Evolutionary conservation across 2,888 invertebrate species (phyloP).

Genomic region (Drosophila villosipedis): DNA sequence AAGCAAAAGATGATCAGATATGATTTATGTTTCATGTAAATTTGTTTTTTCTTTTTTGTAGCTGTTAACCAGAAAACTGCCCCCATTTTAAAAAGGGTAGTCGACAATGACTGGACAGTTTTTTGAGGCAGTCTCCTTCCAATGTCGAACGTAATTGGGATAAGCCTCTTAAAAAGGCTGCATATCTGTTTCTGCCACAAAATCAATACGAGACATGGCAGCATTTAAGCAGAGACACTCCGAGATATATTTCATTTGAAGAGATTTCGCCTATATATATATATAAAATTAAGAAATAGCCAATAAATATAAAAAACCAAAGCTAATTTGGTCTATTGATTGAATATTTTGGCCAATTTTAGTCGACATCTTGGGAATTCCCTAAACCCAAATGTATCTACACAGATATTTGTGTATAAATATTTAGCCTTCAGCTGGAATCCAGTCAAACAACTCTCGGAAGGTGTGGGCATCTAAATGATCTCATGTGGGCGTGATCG

Average conservation of each 20-base stretch:
- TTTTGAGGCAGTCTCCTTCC: not conserved
- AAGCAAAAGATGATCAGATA: not conserved
- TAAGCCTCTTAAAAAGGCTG: slow-evolving; percentile 52
- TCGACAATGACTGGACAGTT: slow-evolving; percentile 30
- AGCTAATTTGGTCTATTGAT: not conserved
- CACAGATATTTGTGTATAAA: not conserved
- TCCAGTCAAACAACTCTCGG: slow-evolving; percentile 29
- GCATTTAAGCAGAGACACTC: not conserved
- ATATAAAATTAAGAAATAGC: not conserved
- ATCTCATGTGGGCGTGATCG: slow-evolving; percentile 45
- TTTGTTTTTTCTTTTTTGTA: no score
- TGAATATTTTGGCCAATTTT: not conserved
- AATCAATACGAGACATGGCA: slow-evolving; percentile 5
- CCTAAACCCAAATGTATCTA: no score
- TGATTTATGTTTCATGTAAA: not conserved
- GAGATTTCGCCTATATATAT: not conserved
- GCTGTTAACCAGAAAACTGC: slow-evolving; percentile 20
- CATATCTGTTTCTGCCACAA: slow-evolving; percentile 19
- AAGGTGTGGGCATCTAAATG: slow-evolving; percentile 23
- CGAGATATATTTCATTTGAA: not conserved
- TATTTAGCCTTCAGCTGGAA: not conserved
- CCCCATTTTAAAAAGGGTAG: slow-evolving; percentile 29
- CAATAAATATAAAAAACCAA: not conserved
- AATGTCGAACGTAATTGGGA: slow-evolving; percentile 36
- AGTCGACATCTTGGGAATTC: slow-evolving; percentile 12